phyloP scores from a whole-genome alignment of 1,140 invertebrate species.

The Chlorops oryzae region DNA sequence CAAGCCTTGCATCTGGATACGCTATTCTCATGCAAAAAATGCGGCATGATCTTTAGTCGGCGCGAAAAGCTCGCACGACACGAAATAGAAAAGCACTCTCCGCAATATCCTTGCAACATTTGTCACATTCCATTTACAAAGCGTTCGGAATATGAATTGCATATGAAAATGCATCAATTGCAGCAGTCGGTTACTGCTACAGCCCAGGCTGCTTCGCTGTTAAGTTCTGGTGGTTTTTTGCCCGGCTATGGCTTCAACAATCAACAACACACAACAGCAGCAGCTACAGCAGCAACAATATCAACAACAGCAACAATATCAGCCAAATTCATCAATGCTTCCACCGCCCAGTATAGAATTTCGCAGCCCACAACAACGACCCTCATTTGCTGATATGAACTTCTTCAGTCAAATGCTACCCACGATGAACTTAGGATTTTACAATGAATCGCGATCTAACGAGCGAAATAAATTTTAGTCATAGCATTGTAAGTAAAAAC shows the following conservation, averaged over 20 bases:
- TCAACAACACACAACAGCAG: conserved; percentile 4
- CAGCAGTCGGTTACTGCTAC: conserved; percentile 34
- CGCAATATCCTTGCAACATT: conserved; percentile 53
- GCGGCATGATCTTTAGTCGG: conserved; percentile 58
- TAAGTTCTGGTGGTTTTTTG: conserved; percentile 2
- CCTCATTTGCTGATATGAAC: conserved; percentile 30
- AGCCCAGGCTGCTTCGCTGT: conserved; percentile 24
- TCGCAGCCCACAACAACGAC: too few species aligned
- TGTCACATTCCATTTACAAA: conserved; percentile 54
- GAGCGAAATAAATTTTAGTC: conserved; percentile 16
- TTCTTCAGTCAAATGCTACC: conserved; percentile 44
- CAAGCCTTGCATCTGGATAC: conserved; percentile 56
- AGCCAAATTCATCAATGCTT: neutral
- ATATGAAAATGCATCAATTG: conserved; percentile 52
- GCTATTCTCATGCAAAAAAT: conserved; percentile 57
- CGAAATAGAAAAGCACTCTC: conserved; percentile 53
- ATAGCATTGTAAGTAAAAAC: neutral
- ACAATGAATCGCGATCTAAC: conserved; percentile 38
- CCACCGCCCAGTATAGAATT: too few species aligned
- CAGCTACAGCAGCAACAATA: neutral
- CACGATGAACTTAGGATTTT: conserved; percentile 43
- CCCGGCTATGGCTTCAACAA: conserved; percentile 3
- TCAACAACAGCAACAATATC: conserved; percentile 12
- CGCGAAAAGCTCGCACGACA: conserved; percentile 63
- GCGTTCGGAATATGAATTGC: conserved; percentile 52